A percentile compares a stretch with the other conserved stretches of the same genome.
Evolutionary conservation across 2,888 invertebrate genomes (phyloP).

Genomic region (Agrochola lychnidis): DNA sequence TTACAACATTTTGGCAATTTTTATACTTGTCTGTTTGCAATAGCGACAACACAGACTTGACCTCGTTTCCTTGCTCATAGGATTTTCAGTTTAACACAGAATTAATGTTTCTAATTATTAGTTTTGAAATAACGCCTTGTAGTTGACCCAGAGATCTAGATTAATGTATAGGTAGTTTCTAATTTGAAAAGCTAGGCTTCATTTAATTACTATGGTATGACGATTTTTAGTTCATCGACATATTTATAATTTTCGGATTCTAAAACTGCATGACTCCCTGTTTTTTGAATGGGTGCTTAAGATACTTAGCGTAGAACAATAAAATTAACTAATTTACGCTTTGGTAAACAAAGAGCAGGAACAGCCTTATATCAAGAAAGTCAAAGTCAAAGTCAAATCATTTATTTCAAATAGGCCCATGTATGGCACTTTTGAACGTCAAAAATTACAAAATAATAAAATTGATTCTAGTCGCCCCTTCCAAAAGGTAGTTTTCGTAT

Average conservation of each 20-base stretch:
- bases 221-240: not conserved
- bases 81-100: constrained; percentile 42
- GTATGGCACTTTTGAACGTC: no score
- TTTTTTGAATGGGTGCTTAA: not conserved
- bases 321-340: constrained; percentile 8
- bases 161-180: constrained; percentile 13
- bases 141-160: constrained; percentile 32
- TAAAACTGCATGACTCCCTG: not conserved
- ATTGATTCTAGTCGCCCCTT: no score
- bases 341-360: not conserved
- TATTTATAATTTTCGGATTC: not conserved
- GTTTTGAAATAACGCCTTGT: constrained; percentile 34
- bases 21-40: constrained; percentile 53
- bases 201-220: not conserved
- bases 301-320: constrained; percentile 1
- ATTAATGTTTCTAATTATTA: constrained; percentile 55
- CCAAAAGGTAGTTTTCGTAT: no score
- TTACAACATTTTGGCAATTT: constrained; percentile 60
- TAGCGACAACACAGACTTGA: constrained; percentile 56
- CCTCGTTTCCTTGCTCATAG: constrained; percentile 46
- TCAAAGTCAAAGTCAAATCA: no score
- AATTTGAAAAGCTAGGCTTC: not conserved
- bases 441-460: no score
- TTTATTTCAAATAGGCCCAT: no score
- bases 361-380: no score